Base-by-base conservation (phyloP, 2,888 invertebrate species). In the Tromatobia lineatoria region DNA sequence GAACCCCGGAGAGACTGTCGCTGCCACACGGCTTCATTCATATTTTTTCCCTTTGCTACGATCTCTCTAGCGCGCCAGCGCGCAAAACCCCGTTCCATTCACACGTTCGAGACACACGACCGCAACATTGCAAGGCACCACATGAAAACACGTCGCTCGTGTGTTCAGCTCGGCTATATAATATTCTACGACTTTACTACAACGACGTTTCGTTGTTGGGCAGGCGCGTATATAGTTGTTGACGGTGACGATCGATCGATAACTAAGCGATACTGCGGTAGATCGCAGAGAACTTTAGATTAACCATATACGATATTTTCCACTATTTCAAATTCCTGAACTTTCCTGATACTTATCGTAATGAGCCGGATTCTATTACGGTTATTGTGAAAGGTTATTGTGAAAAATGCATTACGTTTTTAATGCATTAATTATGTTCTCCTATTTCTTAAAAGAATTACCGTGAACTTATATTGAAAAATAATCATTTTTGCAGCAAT, bases 21-120 rank as follows among this genome's bases (percentile, higher is more conserved):
- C 88, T 88, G 87, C 87, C 88, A 86, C 88, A 86, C 88, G 86
- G 73, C 82, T 90, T 88, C 90, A 90, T 90, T 90, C 90, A 90
- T 90, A 89, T 89, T 89, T 90, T 79, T 64, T 89, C 88, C 80
- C 84, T 86, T 87, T 88, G 81, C 86, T 85, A 80, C 85, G 86
- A 74, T 78, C 70, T 82, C 75, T 52, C 77, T 70, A 85, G 85
- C 82, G 80, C 81, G 71, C 70, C 11, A 34, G 61, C 61, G 61
- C 38, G 34, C 59, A 34, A 69, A 23, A 50, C 70, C 69, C 69
- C 77, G 81, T 83, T 86, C 83, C 87, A 88, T 87, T 88, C 87
- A 86, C 85, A 83, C 82, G 80, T 76, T 76, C 80, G 83, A 54
- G 82, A 77, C 57, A 64, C 38, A 64, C 81, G 67, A 66, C 45